These are phyloP conservation scores for Malaclemys terrapin DNA, from an alignment of 2,113 vertebrate species.

Conservation along the genomic window DNA sequence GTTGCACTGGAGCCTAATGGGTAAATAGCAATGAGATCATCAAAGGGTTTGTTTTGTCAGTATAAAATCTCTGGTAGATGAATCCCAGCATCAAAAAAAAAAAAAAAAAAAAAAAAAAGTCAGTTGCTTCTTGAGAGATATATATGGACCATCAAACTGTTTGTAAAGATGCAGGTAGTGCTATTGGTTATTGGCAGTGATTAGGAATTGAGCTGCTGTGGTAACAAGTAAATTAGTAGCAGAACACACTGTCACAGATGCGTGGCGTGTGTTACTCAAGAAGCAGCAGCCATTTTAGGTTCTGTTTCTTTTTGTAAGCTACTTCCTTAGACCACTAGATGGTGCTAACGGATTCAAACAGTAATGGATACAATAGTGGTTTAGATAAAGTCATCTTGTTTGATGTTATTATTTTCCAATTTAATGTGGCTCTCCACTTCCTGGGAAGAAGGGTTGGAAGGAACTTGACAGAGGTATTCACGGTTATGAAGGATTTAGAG, in stretches of 20 bases:
- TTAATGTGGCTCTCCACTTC: neutral
- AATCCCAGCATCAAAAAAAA: neutral
- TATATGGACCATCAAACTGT: neutral
- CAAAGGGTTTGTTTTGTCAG: slow-evolving; percentile 54
- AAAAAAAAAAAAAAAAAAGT: slow-evolving; percentile 3
- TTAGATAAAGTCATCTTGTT: neutral
- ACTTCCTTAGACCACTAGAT: neutral
- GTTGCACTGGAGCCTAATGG: slow-evolving; percentile 60
- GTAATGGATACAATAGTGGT: neutral
- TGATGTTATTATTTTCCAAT: neutral
- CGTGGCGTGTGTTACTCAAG: neutral
- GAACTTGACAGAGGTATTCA: neutral
- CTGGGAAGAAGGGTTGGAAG: neutral
- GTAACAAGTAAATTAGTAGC: slow-evolving; percentile 32
- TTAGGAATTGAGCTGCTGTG: neutral
- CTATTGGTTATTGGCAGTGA: slow-evolving; percentile 33
- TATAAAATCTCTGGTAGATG: slow-evolving; percentile 56
- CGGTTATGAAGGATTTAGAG: neutral
- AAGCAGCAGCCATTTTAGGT: neutral
- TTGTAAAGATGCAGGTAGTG: slow-evolving; percentile 57
- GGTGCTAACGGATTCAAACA: neutral
- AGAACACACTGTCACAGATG: slow-evolving; percentile 48
- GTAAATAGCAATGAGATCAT: slow-evolving; percentile 13
- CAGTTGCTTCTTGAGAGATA: slow-evolving; percentile 27
- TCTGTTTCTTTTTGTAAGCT: neutral